phyloP scores from a whole-genome alignment of 2,888 invertebrate genomes.

The Gnatocerus cornutus region DNA sequence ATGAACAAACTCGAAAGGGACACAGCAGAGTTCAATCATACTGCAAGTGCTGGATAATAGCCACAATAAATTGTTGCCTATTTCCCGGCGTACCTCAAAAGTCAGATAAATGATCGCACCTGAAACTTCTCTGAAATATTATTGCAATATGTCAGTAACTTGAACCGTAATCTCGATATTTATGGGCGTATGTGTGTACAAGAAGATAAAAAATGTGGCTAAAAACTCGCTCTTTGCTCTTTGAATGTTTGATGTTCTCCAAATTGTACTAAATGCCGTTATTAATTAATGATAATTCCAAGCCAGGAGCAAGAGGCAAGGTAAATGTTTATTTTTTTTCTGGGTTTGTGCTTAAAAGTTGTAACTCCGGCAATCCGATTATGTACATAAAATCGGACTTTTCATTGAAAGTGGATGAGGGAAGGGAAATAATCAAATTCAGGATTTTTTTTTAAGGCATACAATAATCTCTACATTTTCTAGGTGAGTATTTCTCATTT shows the following conservation, averaged over 20 bases:
- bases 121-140: conserved; percentile 27
- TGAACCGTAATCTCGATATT: conserved; percentile 31
- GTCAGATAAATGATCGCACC: neutral
- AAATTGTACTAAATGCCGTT: conserved; percentile 29
- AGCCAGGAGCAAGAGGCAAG: neutral
- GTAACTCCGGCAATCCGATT: conserved; percentile 7
- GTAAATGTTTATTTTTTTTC: conserved; percentile 34
- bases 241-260: conserved; percentile 27
- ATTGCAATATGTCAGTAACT: conserved; percentile 23
- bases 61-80: no score
- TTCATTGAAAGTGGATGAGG: conserved; percentile 6
- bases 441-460: no score
- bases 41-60: no score
- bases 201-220: conserved; percentile 25
- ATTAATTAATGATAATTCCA: conserved; percentile 31
- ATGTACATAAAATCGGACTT: conserved; percentile 18
- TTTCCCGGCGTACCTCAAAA: neutral
- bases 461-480: no score
- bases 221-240: conserved; percentile 18
- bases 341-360: conserved; percentile 16
- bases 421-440: conserved; percentile 24
- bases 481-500: no score
- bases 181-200: neutral
- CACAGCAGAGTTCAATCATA: no score
- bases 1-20: no score